Base-by-base conservation (phyloP, 2,113 vertebrate species). In the Nestor notabilis region DNA sequence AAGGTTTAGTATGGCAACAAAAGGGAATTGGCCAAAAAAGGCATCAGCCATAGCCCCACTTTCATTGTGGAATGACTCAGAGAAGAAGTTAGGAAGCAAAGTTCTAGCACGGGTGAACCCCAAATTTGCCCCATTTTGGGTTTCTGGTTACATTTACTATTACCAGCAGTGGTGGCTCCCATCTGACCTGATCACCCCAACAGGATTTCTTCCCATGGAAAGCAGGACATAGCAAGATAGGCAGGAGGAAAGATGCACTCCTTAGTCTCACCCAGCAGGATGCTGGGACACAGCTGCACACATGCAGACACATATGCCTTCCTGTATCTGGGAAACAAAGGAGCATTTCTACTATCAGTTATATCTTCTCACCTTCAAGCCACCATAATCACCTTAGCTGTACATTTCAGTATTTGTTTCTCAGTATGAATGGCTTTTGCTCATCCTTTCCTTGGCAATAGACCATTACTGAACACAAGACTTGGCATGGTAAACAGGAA, bases 171-270 rank as follows among this genome's bases (percentile, higher is more conserved):
- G 9, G 28, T 49, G 29, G 11, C 33, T 87, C 17, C 10, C 15
- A 74, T 7, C 28, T 8, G 7, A 4, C 13, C 19, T 0, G 0
- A 37, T 53, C 24, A 89, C 4, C 4, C 2, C 7, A 16, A 14
- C 15, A 35, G 7, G 4, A 15, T 17, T 81, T 9, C 31, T 70
- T 71, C 33, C 43, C 14, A 2, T 37, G 37, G 90, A 83, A 84
- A 78, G n/a, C 37, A 68, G 35, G 11, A 85, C 1, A 2, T 23
- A 13, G 68, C 17, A 74, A 87, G 41, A 10, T 49, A 12, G 46
- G 17, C 25, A 77, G 63, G 7, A 69, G 13, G 27, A 81, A 87
- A 89, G 11, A 52, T 5, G 12, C 4, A 21, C 37, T 53, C 43
- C 37, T 58, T 65, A 53, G 17, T 61, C 13, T 65, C 44, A 80